Percentiles rank a stretch among this genome's conserved stretches.
These are phyloP conservation scores for Dicyrtoma fusca DNA, from an alignment of 2,888 invertebrate species.

Conservation along the genomic window DNA sequence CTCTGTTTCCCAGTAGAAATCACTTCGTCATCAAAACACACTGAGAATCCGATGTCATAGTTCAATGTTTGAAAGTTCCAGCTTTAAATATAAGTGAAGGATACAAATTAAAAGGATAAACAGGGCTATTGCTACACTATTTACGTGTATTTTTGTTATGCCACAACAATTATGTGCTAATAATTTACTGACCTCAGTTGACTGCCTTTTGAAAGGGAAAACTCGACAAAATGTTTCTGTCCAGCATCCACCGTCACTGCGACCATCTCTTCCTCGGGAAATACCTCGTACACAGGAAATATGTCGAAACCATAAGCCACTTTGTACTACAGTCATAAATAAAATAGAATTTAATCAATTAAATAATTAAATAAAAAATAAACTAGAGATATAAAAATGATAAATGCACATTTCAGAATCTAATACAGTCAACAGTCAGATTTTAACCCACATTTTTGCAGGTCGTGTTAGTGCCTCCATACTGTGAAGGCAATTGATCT, in stretches of 20 bases:
- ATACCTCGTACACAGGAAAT: background rate
- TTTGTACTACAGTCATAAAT: constrained; percentile 15
- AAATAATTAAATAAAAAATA: too few species aligned
- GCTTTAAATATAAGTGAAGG: constrained; percentile 19
- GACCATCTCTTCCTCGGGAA: constrained; percentile 14
- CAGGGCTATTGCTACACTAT: too few species aligned
- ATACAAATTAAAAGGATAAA: too few species aligned
- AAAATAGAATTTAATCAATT: too few species aligned
- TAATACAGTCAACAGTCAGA: too few species aligned
- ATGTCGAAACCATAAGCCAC: constrained; percentile 17
- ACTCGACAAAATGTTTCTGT: constrained; percentile 5
- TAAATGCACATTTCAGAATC: too few species aligned
- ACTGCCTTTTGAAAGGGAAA: constrained; percentile 12
- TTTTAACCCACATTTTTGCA: constrained; percentile 11
- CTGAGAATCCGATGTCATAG: constrained; percentile 42
- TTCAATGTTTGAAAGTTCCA: constrained; percentile 33
- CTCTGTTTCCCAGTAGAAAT: too few species aligned
- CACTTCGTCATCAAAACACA: too few species aligned
- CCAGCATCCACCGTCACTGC: constrained; percentile 33
- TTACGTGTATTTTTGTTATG: too few species aligned
- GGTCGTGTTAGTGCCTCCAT: constrained; percentile 28
- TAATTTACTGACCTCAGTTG: constrained; percentile 22
- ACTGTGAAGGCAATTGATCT: constrained; percentile 25
- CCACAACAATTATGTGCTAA: too few species aligned
- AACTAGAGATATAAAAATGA: too few species aligned